Evolutionary conservation across 2,113 vertebrate genomes (phyloP).

Genomic region (Erythrocercus mccallii): DNA sequence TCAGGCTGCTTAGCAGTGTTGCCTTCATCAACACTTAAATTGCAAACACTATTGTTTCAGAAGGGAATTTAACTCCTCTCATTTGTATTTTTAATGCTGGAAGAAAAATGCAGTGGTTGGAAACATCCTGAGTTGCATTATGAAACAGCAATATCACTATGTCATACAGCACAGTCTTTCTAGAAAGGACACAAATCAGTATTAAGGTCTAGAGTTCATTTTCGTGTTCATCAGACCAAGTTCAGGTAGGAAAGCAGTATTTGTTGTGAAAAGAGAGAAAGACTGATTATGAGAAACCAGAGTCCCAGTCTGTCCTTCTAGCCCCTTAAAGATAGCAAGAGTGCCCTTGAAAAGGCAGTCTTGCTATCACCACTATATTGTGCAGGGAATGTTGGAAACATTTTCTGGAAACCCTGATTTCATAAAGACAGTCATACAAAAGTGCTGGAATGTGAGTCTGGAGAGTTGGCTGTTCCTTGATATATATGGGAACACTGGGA

Average conservation of each 20-base stretch:
- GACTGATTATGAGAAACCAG: neutral
- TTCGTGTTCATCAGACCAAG: neutral
- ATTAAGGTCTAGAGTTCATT: neutral
- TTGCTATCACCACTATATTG: neutral
- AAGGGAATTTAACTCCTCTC: neutral
- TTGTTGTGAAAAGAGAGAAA: neutral
- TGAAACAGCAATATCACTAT: neutral
- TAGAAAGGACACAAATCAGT: neutral
- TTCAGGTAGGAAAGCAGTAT: neutral
- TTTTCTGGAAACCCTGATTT: neutral
- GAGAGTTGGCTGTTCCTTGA: neutral
- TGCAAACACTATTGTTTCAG: neutral
- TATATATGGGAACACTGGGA: neutral
- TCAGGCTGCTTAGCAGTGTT: neutral
- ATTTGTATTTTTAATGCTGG: neutral
- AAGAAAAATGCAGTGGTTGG: neutral
- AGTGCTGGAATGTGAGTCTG: neutral
- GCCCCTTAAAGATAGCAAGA: too few relatives aligned
- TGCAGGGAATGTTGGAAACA: neutral
- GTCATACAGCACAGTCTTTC: neutral
- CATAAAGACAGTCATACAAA: neutral
- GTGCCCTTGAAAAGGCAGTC: neutral
- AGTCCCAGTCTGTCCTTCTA: neutral
- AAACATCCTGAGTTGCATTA: neutral
- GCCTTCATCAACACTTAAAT: neutral